phyloP scores from a whole-genome alignment of 2,888 invertebrate species.

The Zele albiditarsus region DNA sequence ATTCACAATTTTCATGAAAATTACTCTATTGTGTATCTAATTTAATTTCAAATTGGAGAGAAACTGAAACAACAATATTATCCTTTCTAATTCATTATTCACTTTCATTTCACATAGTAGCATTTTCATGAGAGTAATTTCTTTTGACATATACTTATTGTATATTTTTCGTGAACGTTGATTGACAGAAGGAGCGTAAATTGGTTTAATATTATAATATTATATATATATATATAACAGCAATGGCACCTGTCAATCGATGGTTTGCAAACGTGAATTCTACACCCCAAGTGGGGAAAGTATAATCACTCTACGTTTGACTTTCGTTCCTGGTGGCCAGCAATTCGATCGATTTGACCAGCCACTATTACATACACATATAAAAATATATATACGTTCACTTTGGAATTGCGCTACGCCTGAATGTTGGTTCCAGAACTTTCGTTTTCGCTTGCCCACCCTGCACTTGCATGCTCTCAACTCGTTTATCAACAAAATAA shows the following conservation, averaged over 20 bases:
- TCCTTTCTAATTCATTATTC: not conserved
- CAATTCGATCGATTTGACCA: constrained; percentile 24
- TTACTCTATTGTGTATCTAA: not conserved
- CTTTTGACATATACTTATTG: constrained; percentile 16
- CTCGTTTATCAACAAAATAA: constrained; percentile 36
- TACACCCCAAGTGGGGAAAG: constrained; percentile 42
- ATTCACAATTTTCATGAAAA: too few species aligned
- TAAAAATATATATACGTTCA: not conserved
- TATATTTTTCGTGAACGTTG: constrained; percentile 18
- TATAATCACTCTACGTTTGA: constrained; percentile 35
- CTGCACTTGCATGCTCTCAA: constrained; percentile 32
- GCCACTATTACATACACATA: not conserved
- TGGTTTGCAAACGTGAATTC: not conserved
- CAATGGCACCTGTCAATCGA: constrained; percentile 32
- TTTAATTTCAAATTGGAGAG: not conserved
- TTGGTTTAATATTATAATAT: constrained; percentile 2
- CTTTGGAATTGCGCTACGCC: not conserved
- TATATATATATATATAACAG: not conserved
- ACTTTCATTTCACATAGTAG: not conserved
- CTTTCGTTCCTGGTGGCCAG: constrained; percentile 36
- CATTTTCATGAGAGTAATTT: constrained; percentile 8
- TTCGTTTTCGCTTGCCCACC: constrained; percentile 35
- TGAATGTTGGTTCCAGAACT: constrained; percentile 21
- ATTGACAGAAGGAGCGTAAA: constrained; percentile 20
- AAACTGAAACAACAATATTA: not conserved